These are phyloP conservation scores for Antheraea assamensis DNA, from an alignment of 2,888 invertebrate genomes.

Conservation along the genomic window DNA sequence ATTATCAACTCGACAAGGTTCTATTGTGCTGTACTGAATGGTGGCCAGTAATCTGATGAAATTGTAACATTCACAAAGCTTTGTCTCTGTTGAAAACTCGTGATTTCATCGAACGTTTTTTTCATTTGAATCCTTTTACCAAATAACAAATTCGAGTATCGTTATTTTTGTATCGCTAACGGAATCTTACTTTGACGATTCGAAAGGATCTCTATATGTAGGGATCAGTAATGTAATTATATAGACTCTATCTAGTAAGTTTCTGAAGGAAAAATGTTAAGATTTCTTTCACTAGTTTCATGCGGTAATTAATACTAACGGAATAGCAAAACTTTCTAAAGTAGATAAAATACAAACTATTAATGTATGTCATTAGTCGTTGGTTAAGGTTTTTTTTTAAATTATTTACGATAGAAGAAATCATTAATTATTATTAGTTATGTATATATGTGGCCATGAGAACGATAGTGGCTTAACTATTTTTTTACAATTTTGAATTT, in stretches of 20 bases:
- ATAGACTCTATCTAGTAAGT: neutral
- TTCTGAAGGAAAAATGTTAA: neutral
- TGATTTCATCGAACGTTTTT: constrained; percentile 21
- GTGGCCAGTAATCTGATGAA: constrained; percentile 47
- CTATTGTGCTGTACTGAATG: constrained; percentile 37
- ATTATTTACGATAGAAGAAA: too few species aligned
- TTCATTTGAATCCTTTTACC: neutral
- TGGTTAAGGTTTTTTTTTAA: too few species aligned
- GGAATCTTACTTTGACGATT: neutral
- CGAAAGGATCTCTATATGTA: neutral
- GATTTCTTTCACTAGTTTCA: neutral
- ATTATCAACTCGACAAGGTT: constrained; percentile 44
- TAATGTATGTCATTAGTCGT: too few species aligned
- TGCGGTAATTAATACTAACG: too few species aligned
- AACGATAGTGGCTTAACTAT: too few species aligned
- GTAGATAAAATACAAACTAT: too few species aligned
- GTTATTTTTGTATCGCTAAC: constrained; percentile 3
- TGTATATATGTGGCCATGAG: too few species aligned
- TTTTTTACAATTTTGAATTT: too few species aligned
- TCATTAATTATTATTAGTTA: too few species aligned
- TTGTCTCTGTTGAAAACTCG: constrained; percentile 39
- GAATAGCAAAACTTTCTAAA: too few species aligned
- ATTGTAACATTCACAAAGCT: constrained; percentile 45
- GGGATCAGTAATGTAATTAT: neutral
- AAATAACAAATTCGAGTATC: constrained; percentile 16